Evolutionary conservation across 1,140 invertebrate genomes (phyloP), one percentile per base, ranked within the genome.

Genomic region (Linepithema humile): DNA sequence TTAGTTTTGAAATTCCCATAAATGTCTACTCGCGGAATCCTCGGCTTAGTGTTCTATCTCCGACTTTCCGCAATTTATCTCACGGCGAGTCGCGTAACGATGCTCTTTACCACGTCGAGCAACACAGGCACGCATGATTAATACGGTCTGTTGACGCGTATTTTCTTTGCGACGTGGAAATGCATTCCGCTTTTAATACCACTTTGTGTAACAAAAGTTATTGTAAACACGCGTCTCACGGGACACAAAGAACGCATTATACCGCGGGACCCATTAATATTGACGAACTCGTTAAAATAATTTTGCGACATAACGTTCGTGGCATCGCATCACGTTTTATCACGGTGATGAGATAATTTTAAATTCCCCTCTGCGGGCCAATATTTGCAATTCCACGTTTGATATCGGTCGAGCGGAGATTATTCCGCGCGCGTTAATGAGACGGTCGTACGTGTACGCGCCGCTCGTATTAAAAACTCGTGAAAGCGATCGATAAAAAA

Each of bases 381-480:
- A 69, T 78, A 69, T 40, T 55, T 69, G 64, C 40, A 77, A 69
- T 80, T 80, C 60, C 74, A 20, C 29, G 32, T 77, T 50, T n/a
- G 59, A 45, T 65, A 65, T 67, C 43, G 15, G 20, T 5, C 35
- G 17, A 43, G 12, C 35, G 48, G 26, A 57, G 50, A 43, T 80
- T 55, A 70, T 70, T 80, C 64, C n/a, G 64, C 64, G n/a, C 23
- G 64, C 48, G n/a, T 26, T 80, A 80, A 80, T 80, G 75, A 80
- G 75, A 78, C 23, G 57, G n/a, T n/a, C 29, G 23, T 48, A 64
- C 17, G n/a, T 60, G 40, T 40, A 40, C 23, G 6, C 38, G n/a
- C 5, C 10, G 5, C 12, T 50, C 15, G 20, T 20, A 80, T 40
- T 55, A 55, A 80, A 80, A 80, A 70, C 62, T 69, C 23, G n/a